Evolutionary conservation across 2,113 vertebrate genomes (phyloP).

Genomic region (Alligator mississippiensis): DNA sequence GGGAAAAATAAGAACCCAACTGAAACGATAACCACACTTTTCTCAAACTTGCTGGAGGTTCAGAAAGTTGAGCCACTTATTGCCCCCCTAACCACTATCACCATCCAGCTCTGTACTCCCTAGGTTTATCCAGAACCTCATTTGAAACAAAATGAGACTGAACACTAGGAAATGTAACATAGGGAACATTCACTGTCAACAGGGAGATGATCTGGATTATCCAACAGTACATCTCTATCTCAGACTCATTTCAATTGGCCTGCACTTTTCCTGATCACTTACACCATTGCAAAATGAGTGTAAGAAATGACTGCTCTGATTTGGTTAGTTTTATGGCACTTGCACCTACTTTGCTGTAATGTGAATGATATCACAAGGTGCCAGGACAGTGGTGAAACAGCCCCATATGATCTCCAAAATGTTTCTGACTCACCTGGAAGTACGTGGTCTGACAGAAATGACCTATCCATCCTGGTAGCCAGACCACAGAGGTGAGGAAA

Average conservation of each 20-base stretch:
- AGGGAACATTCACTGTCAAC: not conserved
- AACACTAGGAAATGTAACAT: not conserved
- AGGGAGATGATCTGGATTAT: not conserved
- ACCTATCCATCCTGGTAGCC: not conserved
- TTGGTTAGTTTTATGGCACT: not conserved
- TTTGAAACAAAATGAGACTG: not conserved
- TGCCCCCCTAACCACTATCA: too few relatives aligned
- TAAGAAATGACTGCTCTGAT: not conserved
- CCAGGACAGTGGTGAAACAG: not conserved
- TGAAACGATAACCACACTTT: too few relatives aligned
- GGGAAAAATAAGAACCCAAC: too few relatives aligned
- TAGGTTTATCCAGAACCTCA: too few relatives aligned
- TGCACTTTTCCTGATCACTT: not conserved
- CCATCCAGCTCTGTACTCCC: too few relatives aligned
- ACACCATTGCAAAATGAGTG: not conserved
- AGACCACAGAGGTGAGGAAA: not conserved
- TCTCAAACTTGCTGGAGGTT: too few relatives aligned
- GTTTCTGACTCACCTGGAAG: not conserved
- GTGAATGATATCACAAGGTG: not conserved
- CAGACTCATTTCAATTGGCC: not conserved
- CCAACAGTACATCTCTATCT: not conserved
- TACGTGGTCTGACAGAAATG: too few relatives aligned
- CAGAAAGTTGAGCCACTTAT: too few relatives aligned
- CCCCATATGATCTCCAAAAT: too few relatives aligned
- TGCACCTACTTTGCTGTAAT: not conserved